Conservation (phyloP, 2,113 vertebrate genomes). For the Bothrops jararaca region DNA sequence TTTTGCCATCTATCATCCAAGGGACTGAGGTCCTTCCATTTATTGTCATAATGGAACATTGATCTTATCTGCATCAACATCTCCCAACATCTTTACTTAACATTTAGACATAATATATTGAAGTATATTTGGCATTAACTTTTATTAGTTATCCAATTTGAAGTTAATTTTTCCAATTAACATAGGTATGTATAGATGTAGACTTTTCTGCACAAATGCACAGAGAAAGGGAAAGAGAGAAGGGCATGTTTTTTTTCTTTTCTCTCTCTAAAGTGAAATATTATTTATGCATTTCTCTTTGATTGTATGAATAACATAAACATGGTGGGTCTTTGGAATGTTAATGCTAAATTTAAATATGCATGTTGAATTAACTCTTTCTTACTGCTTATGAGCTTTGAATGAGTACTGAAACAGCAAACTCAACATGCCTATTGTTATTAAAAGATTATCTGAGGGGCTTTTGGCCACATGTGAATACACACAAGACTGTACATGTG, state of each 20-base stretch:
- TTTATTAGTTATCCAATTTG: background rate
- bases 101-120: background rate
- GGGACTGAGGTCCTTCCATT: background rate
- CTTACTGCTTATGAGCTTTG: background rate
- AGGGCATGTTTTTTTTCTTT: background rate
- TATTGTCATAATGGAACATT: background rate
- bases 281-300: background rate
- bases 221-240: background rate
- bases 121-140: background rate
- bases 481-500: background rate
- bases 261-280: background rate
- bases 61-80: background rate
- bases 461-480: background rate
- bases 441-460: background rate
- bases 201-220: background rate
- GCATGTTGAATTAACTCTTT: background rate
- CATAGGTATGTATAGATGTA: background rate
- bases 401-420: background rate
- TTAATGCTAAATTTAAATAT: background rate
- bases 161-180: background rate
- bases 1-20: background rate
- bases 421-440: background rate
- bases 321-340: background rate
- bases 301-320: background rate
- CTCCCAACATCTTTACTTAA: background rate